These are phyloP conservation scores for Chaetops frenatus DNA, from an alignment of 2,113 vertebrate genomes.

Conservation along the genomic window DNA sequence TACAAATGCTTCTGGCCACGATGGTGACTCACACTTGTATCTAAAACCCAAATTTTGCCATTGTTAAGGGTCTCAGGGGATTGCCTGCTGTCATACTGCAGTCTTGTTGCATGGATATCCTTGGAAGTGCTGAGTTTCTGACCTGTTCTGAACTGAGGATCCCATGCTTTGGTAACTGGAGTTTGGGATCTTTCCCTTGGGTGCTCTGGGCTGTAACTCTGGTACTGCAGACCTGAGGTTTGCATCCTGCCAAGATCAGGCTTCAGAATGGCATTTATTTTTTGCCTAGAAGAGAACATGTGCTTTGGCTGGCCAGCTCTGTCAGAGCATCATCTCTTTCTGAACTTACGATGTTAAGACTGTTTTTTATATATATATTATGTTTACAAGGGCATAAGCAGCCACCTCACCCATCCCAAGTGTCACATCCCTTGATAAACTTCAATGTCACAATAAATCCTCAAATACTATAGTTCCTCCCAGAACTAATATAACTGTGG, in stretches of 20 bases:
- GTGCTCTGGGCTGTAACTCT: background rate
- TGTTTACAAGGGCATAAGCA: background rate
- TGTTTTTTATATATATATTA: background rate
- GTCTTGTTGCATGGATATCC: background rate
- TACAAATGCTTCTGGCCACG: background rate
- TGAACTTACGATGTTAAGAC: background rate
- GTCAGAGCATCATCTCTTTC: background rate
- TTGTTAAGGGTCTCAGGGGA: background rate
- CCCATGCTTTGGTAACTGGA: background rate
- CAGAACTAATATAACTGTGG: background rate
- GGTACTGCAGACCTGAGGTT: background rate
- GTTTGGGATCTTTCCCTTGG: background rate
- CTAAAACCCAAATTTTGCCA: background rate
- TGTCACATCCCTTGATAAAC: background rate
- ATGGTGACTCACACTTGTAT: background rate
- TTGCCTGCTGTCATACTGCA: rapidly evolving
- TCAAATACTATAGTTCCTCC: background rate
- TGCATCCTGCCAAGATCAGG: background rate
- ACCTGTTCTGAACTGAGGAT: rapidly evolving
- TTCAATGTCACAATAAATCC: background rate
- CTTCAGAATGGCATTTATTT: background rate
- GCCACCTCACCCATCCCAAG: background rate
- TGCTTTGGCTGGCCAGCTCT: background rate
- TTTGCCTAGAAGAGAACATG: background rate
- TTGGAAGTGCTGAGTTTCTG: background rate